Conservation (phyloP, 2,888 invertebrate species). For the Barypeithes pellucidus region DNA sequence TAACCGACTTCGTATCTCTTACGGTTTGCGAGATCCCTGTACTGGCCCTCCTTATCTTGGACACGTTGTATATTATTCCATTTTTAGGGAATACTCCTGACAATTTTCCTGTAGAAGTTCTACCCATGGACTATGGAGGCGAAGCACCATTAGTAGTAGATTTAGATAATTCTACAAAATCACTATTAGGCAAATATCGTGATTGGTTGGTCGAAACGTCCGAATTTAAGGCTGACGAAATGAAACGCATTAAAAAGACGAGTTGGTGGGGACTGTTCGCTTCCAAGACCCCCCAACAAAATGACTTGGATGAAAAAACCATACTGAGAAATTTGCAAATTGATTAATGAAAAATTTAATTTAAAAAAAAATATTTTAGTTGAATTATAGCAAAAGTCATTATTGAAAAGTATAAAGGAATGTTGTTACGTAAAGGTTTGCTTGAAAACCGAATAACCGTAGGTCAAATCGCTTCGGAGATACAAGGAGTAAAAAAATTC, state of each 20-base stretch:
- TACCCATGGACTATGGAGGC: constrained; percentile 77
- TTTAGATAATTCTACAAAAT: constrained; percentile 74
- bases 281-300: constrained; percentile 57
- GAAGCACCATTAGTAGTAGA: constrained; percentile 73
- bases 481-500: not conserved
- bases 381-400: not conserved
- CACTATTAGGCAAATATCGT: constrained; percentile 75
- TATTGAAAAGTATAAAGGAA: not conserved
- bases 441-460: not conserved
- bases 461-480: not conserved
- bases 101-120: constrained; percentile 66
- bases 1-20: too few species aligned
- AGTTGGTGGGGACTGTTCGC: constrained; percentile 67
- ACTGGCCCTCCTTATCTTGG: too few species aligned
- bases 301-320: constrained; percentile 63
- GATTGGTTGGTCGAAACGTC: constrained; percentile 78
- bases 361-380: not conserved
- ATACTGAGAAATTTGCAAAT: constrained; percentile 67
- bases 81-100: constrained; percentile 65
- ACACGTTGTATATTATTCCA: too few species aligned
- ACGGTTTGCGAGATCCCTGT: too few species aligned
- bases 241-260: constrained; percentile 67
- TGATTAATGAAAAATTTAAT: constrained; percentile 61
- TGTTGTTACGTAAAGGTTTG: not conserved
- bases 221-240: constrained; percentile 72